Evolutionary conservation across 2,113 vertebrate species (phyloP).

Genomic region (Anhinga anhinga): DNA sequence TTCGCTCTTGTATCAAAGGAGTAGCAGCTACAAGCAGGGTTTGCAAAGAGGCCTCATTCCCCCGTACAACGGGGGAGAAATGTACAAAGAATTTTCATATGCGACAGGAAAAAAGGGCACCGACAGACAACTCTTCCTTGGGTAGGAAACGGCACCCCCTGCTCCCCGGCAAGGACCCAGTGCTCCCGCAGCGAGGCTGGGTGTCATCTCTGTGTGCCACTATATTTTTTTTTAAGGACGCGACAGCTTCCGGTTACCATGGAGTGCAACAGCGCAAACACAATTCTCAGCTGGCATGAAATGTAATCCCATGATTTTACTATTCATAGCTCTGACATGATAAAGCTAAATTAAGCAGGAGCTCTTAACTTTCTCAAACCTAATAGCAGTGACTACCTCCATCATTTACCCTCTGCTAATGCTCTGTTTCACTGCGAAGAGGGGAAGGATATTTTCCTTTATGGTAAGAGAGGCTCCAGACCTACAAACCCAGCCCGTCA

Average conservation of each 20-base stretch:
- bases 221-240: neutral
- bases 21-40: neutral
- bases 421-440: neutral
- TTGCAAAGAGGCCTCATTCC: neutral
- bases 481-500: neutral
- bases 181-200: rapidly evolving
- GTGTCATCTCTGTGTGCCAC: neutral
- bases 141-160: neutral
- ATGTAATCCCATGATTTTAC: slow-evolving; percentile 9
- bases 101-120: neutral
- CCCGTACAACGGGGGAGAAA: rapidly evolving
- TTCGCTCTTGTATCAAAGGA: neutral
- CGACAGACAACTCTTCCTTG: neutral
- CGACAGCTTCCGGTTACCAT: slow-evolving; percentile 44
- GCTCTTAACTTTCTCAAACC: neutral
- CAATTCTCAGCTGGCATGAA: slow-evolving; percentile 42
- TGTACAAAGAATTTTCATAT: rapidly evolving
- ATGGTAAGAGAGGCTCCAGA: neutral
- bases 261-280: slow-evolving; percentile 28
- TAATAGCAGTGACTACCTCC: neutral
- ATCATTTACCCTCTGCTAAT: neutral
- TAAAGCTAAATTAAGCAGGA: slow-evolving; percentile 48
- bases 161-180: neutral
- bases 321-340: slow-evolving; percentile 54
- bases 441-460: neutral